Percentiles rank a stretch among this genome's conserved stretches.
Conservation (phyloP, 2,888 invertebrate genomes). For the Gryllus longicercus region DNA sequence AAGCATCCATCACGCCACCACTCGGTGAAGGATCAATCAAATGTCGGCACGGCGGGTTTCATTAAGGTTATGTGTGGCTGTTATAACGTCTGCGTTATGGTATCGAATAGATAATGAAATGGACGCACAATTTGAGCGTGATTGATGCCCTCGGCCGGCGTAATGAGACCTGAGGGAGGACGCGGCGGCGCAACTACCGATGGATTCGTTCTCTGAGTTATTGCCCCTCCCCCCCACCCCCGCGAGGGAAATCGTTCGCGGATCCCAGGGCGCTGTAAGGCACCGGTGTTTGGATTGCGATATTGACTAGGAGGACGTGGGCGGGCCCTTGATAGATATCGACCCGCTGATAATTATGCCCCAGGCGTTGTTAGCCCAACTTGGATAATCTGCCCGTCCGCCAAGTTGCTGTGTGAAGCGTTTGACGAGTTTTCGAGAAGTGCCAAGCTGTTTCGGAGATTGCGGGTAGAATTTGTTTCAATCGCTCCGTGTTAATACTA, state of each 20-base stretch:
- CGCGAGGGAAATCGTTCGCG: neutral
- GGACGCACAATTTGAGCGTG: neutral
- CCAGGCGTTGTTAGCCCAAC: no score
- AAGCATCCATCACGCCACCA: constrained; percentile 1
- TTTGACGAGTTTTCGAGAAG: no score
- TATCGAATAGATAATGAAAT: constrained; percentile 17
- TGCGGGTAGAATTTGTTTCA: no score
- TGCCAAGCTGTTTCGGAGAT: no score
- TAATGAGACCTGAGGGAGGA: constrained; percentile 8
- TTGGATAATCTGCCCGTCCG: no score
- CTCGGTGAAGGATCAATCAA: neutral
- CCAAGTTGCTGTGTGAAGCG: no score
- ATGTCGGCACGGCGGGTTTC: constrained; percentile 6
- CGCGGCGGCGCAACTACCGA: neutral
- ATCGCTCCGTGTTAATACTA: no score
- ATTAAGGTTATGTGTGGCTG: constrained; percentile 8
- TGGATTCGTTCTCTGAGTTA: constrained; percentile 3
- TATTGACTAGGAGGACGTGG: no score
- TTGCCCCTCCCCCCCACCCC: neutral
- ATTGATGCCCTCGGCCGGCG: neutral
- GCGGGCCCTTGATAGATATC: no score
- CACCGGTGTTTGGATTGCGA: no score
- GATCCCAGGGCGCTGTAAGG: no score
- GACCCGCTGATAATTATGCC: no score
- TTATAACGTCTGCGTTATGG: constrained; percentile 17